These are phyloP conservation scores for Oryzias sinensis DNA, from an alignment of 2,797 vertebrate species.

Conservation along the genomic window DNA sequence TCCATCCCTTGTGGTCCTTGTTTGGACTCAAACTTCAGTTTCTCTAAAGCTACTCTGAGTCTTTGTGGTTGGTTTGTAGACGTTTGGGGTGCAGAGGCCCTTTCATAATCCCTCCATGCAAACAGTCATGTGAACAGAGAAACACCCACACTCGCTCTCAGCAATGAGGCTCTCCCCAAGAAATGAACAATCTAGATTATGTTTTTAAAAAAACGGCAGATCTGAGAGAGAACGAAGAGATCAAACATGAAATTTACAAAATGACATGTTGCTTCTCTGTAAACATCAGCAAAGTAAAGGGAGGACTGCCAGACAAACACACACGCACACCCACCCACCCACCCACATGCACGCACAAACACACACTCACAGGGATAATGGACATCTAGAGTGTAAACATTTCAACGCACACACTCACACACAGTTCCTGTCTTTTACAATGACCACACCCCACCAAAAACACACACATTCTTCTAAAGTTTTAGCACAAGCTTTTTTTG, in stretches of 20 bases:
- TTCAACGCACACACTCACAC: slow-evolving; percentile 57
- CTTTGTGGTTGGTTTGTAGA: not conserved
- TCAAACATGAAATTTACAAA: slow-evolving; percentile 53
- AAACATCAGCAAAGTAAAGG: slow-evolving; percentile 78
- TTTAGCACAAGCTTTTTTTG: slow-evolving; percentile 20
- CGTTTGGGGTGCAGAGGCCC: slow-evolving; percentile 2
- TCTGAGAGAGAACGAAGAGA: slow-evolving; percentile 52
- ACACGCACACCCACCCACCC: not conserved
- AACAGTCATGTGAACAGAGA: slow-evolving; percentile 13
- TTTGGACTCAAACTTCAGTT: not conserved
- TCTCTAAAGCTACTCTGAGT: no score
- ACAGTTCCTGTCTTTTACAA: slow-evolving; percentile 35
- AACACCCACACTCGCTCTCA: slow-evolving; percentile 16
- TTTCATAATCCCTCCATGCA: slow-evolving; percentile 21
- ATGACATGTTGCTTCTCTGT: slow-evolving; percentile 62
- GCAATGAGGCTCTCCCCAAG: slow-evolving; percentile 36
- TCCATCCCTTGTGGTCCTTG: no score
- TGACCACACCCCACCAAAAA: slow-evolving; percentile 26
- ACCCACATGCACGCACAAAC: not conserved
- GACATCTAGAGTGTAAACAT: slow-evolving; percentile 74
- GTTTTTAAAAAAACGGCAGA: slow-evolving; percentile 48
- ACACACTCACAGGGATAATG: slow-evolving; percentile 57
- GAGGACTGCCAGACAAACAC: slow-evolving; percentile 66
- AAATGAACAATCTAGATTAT: slow-evolving; percentile 44
- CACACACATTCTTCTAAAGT: slow-evolving; percentile 21